These are phyloP conservation scores for Grantiella picta DNA, from an alignment of 2,113 vertebrate species.

Conservation along the genomic window DNA sequence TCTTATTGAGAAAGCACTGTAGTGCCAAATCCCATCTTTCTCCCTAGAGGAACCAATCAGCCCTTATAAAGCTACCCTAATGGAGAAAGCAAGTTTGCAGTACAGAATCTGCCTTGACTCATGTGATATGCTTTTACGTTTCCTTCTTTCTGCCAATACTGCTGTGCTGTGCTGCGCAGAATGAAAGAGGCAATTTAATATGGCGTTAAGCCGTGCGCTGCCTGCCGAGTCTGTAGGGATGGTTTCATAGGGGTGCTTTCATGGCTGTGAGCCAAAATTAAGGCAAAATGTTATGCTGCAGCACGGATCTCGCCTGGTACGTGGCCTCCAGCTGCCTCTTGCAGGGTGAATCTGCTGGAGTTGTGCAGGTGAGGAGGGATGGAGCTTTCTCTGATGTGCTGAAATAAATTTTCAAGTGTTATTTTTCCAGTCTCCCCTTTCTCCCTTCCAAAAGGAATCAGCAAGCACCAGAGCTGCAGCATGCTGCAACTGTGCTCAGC, in stretches of 20 bases:
- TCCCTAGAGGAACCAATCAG: neutral
- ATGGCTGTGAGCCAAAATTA: neutral
- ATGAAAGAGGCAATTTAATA: slow-evolving; percentile 37
- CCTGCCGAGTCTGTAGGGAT: neutral
- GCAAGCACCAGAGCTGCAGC: neutral
- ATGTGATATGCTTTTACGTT: neutral
- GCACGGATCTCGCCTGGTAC: neutral
- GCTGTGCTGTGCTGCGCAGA: neutral
- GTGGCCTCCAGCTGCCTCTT: neutral
- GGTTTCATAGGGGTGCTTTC: neutral
- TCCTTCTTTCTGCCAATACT: neutral
- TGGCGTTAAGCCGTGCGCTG: neutral
- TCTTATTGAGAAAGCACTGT: neutral
- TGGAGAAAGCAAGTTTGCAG: neutral
- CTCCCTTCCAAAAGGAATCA: neutral
- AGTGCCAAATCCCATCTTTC: neutral
- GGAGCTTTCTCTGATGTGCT: neutral
- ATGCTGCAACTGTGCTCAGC: neutral
- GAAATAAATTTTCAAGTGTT: neutral
- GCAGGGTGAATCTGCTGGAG: neutral
- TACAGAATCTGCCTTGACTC: neutral
- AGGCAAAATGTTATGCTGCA: neutral
- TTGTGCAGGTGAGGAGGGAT: neutral
- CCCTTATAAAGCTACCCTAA: neutral
- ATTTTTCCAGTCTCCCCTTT: neutral